Conservation (phyloP, 2,113 vertebrate genomes). For the Acrocephalus arundinaceus region DNA sequence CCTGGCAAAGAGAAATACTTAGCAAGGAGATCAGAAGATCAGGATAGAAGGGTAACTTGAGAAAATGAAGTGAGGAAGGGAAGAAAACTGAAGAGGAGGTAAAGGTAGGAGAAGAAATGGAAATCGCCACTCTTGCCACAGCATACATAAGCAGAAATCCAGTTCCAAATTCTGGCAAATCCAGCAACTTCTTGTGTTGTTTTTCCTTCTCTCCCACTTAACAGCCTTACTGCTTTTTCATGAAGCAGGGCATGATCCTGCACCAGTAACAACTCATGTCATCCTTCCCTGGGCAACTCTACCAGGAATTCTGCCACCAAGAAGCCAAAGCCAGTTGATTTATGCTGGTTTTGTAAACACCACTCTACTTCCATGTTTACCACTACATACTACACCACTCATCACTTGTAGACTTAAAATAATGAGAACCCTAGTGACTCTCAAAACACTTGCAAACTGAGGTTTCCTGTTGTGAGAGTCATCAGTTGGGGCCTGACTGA, state of each 20-base stretch:
- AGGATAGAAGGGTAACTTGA: background rate
- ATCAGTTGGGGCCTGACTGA: background rate
- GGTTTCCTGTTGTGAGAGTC: background rate
- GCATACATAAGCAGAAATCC: background rate
- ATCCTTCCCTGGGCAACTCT: background rate
- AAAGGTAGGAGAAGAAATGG: background rate
- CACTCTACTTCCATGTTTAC: constrained; percentile 18
- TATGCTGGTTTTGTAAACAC: background rate
- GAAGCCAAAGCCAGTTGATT: background rate
- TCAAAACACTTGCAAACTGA: constrained; percentile 40
- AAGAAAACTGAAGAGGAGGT: background rate
- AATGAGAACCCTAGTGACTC: constrained; percentile 14
- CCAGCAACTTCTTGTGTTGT: background rate
- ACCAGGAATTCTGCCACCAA: background rate
- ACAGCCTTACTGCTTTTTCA: background rate
- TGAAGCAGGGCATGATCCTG: background rate
- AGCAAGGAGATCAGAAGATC: background rate
- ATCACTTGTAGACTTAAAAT: background rate
- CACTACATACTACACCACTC: background rate
- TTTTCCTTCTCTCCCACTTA: background rate
- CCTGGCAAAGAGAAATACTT: background rate
- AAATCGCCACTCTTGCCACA: background rate
- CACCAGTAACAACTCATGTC: background rate
- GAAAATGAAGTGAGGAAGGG: background rate
- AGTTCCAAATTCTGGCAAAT: background rate